Percentiles rank a stretch among this genome's conserved stretches.
Evolutionary conservation across 2,888 invertebrate species (phyloP).

Genomic region (Cantharis lateralis): DNA sequence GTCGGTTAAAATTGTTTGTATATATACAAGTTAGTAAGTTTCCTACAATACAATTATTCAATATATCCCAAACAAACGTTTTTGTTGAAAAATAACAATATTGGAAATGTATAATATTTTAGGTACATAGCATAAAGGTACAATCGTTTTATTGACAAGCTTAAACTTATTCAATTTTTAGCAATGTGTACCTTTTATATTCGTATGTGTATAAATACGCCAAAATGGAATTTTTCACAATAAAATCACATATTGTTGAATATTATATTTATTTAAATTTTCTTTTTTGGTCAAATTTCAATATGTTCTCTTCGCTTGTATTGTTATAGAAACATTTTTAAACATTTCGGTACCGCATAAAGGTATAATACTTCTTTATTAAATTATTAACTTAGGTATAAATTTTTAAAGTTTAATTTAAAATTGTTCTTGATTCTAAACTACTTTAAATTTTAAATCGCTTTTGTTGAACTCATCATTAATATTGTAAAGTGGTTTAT

Average conservation of each 20-base stretch:
- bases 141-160: not conserved
- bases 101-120: not conserved
- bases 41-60: not conserved
- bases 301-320: too few species aligned
- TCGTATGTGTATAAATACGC: not conserved
- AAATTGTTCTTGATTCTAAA: too few species aligned
- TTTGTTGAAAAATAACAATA: not conserved
- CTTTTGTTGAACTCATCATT: too few species aligned
- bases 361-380: too few species aligned
- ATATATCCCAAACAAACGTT: not conserved
- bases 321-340: too few species aligned
- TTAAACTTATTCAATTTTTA: not conserved
- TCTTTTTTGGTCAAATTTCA: not conserved
- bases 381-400: too few species aligned
- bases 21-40: not conserved
- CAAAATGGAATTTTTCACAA: not conserved
- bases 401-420: too few species aligned
- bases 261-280: not conserved
- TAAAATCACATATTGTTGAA: not conserved
- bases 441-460: too few species aligned
- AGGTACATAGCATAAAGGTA: not conserved
- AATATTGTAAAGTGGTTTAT: too few species aligned
- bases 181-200: not conserved
- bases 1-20: too few species aligned
- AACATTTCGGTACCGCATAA: too few species aligned